Evolutionary conservation across 2,888 invertebrate genomes (phyloP), one percentile per base, ranked within the genome.

Genomic region (Endomychus coccineus): DNA sequence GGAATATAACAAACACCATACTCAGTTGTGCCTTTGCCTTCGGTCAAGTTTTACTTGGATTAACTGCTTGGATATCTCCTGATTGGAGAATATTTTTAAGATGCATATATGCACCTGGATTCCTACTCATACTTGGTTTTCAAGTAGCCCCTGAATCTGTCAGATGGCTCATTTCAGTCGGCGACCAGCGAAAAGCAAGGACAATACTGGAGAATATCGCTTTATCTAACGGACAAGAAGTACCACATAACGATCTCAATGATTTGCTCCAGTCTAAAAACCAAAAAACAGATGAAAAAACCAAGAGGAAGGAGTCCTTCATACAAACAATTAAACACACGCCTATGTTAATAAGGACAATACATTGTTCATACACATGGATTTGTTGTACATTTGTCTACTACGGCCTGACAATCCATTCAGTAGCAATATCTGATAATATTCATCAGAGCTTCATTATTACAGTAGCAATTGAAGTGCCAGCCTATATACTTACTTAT

Each of bases 341-440:
- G 22, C 66, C 67, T n/a, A 54, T 80, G 11, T 55, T 77, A 39
- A 50, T 66, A 0, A 66, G 79, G n/a, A 58, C 77, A 21, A 46
- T 70, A 2, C 75, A 77, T 32, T 82, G 83, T 47, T 78, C 79
- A 2, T 73, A 81, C 44, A 81, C 81, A 66, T 84, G 83, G 83
- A 73, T 83, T 14, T 78, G 83, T 0, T 76, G 78, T 50, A 80
- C 80, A 1, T 77, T 85, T 44, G 79, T 84, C 11, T 87, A 83
- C 59, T 86, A 83, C 54, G 86, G 86, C 0, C 62, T 87, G 19
- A 82, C 82, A 1, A 71, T 86, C 36, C 83, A 83, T 61, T 77
- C 84, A 0, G 82, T 83, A 6, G 71, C 79, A 0, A 65, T 87
- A 31, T 77, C 77, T 9, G 83, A 84, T 1, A 76, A 83, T 58